These are phyloP conservation scores for Hirundo rustica DNA, from an alignment of 2,797 vertebrate genomes.

Conservation along the genomic window DNA sequence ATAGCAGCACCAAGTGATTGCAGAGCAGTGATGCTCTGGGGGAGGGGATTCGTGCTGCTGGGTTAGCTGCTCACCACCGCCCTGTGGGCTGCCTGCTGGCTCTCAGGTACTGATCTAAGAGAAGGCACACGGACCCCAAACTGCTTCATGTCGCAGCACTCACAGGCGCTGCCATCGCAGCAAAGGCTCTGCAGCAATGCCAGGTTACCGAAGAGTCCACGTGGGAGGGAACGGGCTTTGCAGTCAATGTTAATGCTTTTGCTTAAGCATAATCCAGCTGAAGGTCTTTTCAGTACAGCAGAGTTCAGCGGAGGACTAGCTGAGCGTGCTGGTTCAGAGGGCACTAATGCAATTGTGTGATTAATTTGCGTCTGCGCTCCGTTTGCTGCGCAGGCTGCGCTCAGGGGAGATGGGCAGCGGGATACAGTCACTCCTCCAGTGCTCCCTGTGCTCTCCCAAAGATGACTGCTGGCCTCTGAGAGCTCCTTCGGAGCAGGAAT, in stretches of 20 bases:
- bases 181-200: not conserved
- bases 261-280: constrained; percentile 28
- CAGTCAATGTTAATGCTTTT: not conserved
- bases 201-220: accelerated
- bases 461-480: not conserved
- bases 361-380: not conserved
- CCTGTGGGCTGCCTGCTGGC: not conserved
- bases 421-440: not conserved
- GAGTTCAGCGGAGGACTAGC: constrained; percentile 40
- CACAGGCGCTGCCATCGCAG: not conserved
- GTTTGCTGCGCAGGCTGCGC: not conserved
- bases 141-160: not conserved
- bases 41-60: not conserved
- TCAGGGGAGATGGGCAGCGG: not conserved
- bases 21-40: not conserved
- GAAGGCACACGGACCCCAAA: not conserved
- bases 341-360: constrained; percentile 54
- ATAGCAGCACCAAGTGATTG: not conserved
- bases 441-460: not conserved
- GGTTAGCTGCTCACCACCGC: not conserved
- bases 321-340: constrained; percentile 33
- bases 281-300: constrained; percentile 32
- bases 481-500: not conserved
- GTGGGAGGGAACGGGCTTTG: not conserved
- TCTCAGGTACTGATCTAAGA: not conserved